phyloP scores from a whole-genome alignment of 2,113 vertebrate species.

The Epinephelus cyanopodus region DNA sequence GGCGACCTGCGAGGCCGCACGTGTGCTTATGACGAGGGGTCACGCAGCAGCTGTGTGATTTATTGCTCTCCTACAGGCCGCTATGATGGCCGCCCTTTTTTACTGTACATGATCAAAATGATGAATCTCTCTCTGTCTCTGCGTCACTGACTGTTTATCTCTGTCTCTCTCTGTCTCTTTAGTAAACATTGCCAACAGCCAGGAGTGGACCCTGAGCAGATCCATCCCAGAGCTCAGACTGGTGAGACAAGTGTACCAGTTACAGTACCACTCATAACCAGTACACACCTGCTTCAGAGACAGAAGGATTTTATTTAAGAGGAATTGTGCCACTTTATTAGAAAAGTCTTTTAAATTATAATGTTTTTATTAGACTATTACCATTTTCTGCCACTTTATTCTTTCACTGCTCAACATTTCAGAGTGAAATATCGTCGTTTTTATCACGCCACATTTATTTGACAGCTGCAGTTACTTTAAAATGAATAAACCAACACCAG shows the following conservation, averaged over 20 bases:
- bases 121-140: conserved; percentile 27
- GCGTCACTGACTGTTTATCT: conserved; percentile 49
- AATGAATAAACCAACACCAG: too few species aligned
- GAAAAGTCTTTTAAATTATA: background rate
- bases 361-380: too few species aligned
- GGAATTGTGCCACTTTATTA: background rate
- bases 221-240: conserved; percentile 92
- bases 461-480: too few species aligned
- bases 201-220: conserved; percentile 95
- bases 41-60: conserved; percentile 41
- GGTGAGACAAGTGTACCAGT: conserved; percentile 82
- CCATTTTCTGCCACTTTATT: too few species aligned
- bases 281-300: background rate
- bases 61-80: conserved; percentile 11
- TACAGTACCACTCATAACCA: background rate
- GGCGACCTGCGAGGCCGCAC: conserved; percentile 17
- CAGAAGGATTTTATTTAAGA: background rate
- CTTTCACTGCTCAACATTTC: too few species aligned
- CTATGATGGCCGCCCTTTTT: conserved; percentile 27
- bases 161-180: conserved; percentile 28
- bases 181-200: conserved; percentile 95
- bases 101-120: conserved; percentile 19
- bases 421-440: too few species aligned
- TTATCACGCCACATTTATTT: too few species aligned
- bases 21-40: background rate